These are phyloP conservation scores for Eufriesea mexicana DNA, from an alignment of 1,140 invertebrate genomes.

Conservation along the genomic window DNA sequence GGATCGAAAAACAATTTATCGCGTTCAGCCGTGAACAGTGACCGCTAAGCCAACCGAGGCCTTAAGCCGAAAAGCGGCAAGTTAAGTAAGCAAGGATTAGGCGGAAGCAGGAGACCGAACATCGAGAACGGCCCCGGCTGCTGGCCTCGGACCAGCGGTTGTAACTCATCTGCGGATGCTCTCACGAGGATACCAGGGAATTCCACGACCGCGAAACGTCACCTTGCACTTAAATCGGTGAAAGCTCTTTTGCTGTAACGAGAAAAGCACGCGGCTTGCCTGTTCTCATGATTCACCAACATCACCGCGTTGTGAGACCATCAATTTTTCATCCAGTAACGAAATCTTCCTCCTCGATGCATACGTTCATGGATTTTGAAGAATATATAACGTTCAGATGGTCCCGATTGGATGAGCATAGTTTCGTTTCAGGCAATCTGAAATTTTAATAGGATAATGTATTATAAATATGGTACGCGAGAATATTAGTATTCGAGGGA, in stretches of 20 bases:
- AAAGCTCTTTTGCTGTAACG: conserved; percentile 66
- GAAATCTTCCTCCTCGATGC: background rate
- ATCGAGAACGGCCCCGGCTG: background rate
- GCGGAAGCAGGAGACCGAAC: conserved; percentile 44
- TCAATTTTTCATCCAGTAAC: conserved; percentile 28
- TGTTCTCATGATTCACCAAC: conserved; percentile 49
- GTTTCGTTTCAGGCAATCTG: too few relatives aligned
- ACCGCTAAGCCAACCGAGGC: conserved; percentile 74
- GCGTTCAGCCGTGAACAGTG: conserved; percentile 54
- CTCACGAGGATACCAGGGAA: conserved; percentile 75
- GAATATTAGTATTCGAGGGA: background rate
- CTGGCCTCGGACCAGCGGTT: conserved; percentile 40
- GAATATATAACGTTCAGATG: background rate
- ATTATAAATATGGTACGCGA: too few relatives aligned
- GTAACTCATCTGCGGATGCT: conserved; percentile 73
- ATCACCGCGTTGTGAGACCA: background rate
- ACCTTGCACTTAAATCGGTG: conserved; percentile 73
- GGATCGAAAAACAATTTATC: conserved; percentile 53
- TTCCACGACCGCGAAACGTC: conserved; percentile 72
- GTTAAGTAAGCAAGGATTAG: conserved; percentile 80
- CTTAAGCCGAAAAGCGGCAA: conserved; percentile 79
- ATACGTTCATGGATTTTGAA: background rate
- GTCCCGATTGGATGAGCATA: too few relatives aligned
- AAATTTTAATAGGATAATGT: too few relatives aligned
- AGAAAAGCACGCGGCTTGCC: conserved; percentile 59